Evolutionary conservation across 2,888 invertebrate species (phyloP).

Genomic region (Rhimphoctona megacephalus): DNA sequence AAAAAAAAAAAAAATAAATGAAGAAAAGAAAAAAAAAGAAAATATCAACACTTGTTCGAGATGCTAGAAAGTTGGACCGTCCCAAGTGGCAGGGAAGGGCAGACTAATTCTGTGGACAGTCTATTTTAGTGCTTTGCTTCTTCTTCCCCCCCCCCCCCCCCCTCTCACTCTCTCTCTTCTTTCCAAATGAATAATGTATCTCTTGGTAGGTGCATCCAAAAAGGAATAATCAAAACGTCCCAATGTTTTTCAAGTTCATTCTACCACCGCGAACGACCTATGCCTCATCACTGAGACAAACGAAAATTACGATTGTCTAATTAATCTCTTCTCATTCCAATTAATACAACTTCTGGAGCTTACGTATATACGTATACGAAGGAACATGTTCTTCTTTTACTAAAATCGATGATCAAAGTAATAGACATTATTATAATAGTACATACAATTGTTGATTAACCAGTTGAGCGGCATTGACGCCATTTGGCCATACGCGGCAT

Average conservation of each 20-base stretch:
- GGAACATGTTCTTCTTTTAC: background rate
- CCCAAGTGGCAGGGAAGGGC: constrained; percentile 75
- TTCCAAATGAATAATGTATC: constrained; percentile 46
- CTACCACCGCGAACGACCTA: background rate
- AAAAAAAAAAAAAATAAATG: constrained; percentile 29
- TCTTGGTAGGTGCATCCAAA: constrained; percentile 68
- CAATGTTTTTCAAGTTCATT: constrained; percentile 63
- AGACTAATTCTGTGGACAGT: constrained; percentile 77
- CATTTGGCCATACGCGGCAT: too few species aligned
- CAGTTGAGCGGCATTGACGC: too few species aligned
- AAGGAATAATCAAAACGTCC: constrained; percentile 67
- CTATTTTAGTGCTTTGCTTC: constrained; percentile 75
- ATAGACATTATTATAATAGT: background rate
- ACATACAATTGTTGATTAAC: background rate
- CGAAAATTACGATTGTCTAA: background rate
- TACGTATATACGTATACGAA: too few species aligned
- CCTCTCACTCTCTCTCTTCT: constrained; percentile 36
- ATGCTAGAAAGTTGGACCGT: constrained; percentile 72
- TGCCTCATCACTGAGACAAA: background rate
- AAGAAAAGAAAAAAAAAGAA: constrained; percentile 42
- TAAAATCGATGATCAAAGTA: background rate
- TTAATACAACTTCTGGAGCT: background rate
- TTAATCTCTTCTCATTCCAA: background rate
- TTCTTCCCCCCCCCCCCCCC: constrained; percentile 16
- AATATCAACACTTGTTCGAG: constrained; percentile 66